Evolutionary conservation across 2,113 vertebrate species (phyloP).

Genomic region (Catharus minimus): DNA sequence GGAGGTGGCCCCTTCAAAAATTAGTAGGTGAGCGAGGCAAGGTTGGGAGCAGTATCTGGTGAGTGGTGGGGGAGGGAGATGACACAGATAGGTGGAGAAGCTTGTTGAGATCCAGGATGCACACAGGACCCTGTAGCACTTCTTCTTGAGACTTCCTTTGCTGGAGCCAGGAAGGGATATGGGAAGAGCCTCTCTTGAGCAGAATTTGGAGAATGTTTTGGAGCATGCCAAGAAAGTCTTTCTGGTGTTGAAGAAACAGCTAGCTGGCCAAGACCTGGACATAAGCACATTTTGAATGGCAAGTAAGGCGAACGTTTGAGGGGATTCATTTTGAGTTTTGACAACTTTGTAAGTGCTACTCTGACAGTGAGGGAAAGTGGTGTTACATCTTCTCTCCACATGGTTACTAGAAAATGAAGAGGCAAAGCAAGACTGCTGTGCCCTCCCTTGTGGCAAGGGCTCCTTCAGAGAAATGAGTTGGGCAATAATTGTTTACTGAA

Average conservation of each 20-base stretch:
- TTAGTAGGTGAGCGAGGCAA: neutral
- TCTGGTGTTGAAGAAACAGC: neutral
- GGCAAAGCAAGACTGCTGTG: neutral
- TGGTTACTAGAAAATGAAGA: neutral
- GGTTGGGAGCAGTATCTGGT: neutral
- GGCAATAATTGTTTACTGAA: neutral
- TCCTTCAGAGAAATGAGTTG: neutral
- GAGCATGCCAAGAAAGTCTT: neutral
- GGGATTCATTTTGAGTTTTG: neutral
- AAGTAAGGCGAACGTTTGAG: neutral
- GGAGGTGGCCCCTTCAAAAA: neutral
- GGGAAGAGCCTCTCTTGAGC: neutral
- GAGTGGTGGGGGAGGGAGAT: neutral
- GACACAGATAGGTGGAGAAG: neutral
- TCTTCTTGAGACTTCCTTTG: neutral
- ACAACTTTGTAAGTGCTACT: neutral
- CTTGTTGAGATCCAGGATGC: neutral
- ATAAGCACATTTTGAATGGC: neutral
- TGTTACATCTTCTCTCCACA: neutral
- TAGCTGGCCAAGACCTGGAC: neutral
- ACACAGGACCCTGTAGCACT: neutral
- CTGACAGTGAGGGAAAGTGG: neutral
- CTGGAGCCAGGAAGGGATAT: neutral
- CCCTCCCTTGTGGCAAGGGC: neutral
- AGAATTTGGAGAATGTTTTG: neutral